These are phyloP conservation scores for Drosophila bipectinata DNA, from an alignment of 1,140 invertebrate species.

Conservation along the genomic window DNA sequence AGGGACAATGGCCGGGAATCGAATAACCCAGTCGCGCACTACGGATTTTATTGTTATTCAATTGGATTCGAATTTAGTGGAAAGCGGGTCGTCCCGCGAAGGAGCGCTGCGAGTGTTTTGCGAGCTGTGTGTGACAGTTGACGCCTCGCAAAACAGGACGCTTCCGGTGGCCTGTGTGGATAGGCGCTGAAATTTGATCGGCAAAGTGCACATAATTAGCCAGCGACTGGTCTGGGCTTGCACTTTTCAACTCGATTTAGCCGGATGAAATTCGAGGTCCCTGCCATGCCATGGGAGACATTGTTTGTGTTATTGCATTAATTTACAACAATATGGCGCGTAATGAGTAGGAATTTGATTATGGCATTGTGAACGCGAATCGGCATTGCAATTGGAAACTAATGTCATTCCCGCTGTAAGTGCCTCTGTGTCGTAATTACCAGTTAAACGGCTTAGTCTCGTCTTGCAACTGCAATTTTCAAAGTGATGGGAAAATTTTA, in stretches of 20 bases:
- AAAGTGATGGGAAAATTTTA: conserved; percentile 3
- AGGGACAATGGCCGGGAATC: conserved; percentile 68
- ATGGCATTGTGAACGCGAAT: conserved; percentile 53
- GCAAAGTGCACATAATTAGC: conserved; percentile 61
- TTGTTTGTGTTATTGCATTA: conserved; percentile 82
- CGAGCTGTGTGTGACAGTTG: conserved; percentile 74
- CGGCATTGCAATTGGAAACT: conserved; percentile 43
- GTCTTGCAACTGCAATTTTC: conserved; percentile 36
- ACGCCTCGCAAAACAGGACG: conserved; percentile 74
- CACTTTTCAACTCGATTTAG: conserved; percentile 58
- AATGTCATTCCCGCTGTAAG: conserved; percentile 43
- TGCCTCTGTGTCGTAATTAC: conserved; percentile 64
- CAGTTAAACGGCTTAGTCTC: conserved; percentile 66
- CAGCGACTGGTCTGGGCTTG: conserved; percentile 59
- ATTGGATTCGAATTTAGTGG: conserved; percentile 80
- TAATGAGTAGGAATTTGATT: conserved; percentile 81
- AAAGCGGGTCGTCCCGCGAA: conserved; percentile 20
- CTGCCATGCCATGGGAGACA: conserved; percentile 66
- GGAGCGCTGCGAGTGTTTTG: conserved; percentile 21
- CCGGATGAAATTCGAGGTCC: conserved; percentile 65
- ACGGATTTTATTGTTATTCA: conserved; percentile 82
- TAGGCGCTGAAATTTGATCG: conserved; percentile 63
- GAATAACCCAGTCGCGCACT: conserved; percentile 64
- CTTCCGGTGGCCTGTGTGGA: conserved; percentile 47
- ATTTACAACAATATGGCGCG: conserved; percentile 80